Evolutionary conservation across 2,888 invertebrate genomes (phyloP), one percentile per base, ranked within the genome.

Genomic region (Drosophila fulvimacula): DNA sequence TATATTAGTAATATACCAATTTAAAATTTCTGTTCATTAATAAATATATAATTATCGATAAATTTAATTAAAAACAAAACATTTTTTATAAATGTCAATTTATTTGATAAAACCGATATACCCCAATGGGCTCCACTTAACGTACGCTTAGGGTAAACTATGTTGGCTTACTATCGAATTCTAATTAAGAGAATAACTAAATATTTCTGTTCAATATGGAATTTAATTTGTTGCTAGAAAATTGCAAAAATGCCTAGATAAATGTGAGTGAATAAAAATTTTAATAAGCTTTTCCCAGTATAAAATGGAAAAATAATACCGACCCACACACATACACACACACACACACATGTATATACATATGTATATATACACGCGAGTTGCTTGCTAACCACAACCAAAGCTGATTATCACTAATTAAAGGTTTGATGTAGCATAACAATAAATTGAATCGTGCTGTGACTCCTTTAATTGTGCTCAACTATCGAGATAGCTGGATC

Each of bases 101-200:
- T n/a, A n/a, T 3, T 17, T 30, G 17, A 19, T 21, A 19, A 21
- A 19, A 21, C 0, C 15, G 9, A 34, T 34, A 15, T 34, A 13
- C 19, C n/a, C 19, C 15, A 15, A 15, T n/a, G 1, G 10, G 2
- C 36, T 24, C 6, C 24, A 15, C 11, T 39, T 39, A 1, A 5
- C 13, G 7, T 11, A 17, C n/a, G 52, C 6, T 24, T 11, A 2
- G n/a, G 4, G 3, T 10, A 30, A 49, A 42, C 41, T 30, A 36
- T 36, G 13, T 27, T 21, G 49, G 53, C 30, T 42, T 42, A 5
- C 15, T 13, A 41, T 36, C 32, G 10, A 34, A 48, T 62, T 62
- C 53, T 30, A 66, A 66, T 62, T 30, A 41, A 36, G 27, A 17
- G 53, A 11, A 30, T 19, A 53, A 48, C 19, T 13, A 36, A 27